phyloP scores from a whole-genome alignment of 1,140 invertebrate genomes.

The Sarcophaga bullata region DNA sequence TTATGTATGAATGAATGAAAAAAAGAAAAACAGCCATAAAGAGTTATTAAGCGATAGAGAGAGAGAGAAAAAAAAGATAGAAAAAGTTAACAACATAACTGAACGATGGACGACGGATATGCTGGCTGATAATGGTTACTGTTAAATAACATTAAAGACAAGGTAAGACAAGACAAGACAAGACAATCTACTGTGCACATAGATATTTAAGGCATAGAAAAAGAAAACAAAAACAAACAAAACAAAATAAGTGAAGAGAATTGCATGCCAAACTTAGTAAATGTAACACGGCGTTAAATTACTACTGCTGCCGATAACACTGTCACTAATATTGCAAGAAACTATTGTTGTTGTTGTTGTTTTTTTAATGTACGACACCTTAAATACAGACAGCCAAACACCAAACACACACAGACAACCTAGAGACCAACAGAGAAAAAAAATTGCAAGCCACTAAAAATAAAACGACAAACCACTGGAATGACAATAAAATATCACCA shows the following conservation, averaged over 20 bases:
- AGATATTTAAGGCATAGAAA: background rate
- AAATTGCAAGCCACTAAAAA: background rate
- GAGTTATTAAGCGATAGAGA: background rate
- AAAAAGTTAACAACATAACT: slow-evolving; percentile 25
- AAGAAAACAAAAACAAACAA: background rate
- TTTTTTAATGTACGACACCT: slow-evolving; percentile 24
- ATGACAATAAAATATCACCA: slow-evolving; percentile 38
- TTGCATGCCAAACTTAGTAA: slow-evolving; percentile 35
- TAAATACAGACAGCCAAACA: background rate
- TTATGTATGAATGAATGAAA: slow-evolving; percentile 40
- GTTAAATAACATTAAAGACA: slow-evolving; percentile 19
- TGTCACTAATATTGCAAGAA: background rate
- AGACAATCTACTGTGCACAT: background rate
- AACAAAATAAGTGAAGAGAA: background rate
- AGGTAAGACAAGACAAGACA: slow-evolving; percentile 14
- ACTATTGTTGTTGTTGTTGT: background rate
- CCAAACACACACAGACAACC: background rate
- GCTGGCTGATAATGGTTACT: background rate
- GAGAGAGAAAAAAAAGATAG: background rate
- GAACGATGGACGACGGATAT: background rate
- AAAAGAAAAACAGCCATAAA: background rate
- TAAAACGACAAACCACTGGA: slow-evolving; percentile 31
- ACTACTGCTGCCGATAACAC: background rate
- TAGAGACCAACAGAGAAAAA: background rate
- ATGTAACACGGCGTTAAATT: slow-evolving; percentile 39